These are phyloP conservation scores for Caretta caretta DNA, from an alignment of 2,113 vertebrate species.

Conservation along the genomic window DNA sequence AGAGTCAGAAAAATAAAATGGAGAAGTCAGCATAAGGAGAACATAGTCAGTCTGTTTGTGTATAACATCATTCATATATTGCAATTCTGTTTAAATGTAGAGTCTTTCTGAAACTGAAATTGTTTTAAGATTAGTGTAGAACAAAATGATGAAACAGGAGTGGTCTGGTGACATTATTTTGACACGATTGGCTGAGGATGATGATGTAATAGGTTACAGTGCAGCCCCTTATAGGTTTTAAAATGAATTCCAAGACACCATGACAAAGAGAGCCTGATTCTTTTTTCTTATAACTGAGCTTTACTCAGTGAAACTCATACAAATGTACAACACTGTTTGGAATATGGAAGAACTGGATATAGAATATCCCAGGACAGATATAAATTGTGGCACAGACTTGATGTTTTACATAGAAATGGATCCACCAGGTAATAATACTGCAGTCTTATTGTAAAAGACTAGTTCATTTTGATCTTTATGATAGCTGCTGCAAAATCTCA, in stretches of 20 bases:
- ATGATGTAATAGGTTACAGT: constrained; percentile 98
- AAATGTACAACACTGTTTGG: constrained; percentile 83
- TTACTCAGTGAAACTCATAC: constrained; percentile 78
- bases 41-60: constrained; percentile 51
- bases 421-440: constrained; percentile 85
- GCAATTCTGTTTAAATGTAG: constrained; percentile 49
- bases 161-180: constrained; percentile 90
- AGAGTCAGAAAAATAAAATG: constrained; percentile 73
- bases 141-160: constrained; percentile 88
- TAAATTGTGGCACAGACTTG: constrained; percentile 83
- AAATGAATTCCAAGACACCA: constrained; percentile 87
- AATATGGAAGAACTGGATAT: constrained; percentile 84
- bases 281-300: constrained; percentile 77
- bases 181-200: constrained; percentile 94
- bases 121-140: constrained; percentile 81
- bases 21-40: constrained; percentile 35
- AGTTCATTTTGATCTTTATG: constrained; percentile 68
- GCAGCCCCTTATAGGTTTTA: constrained; percentile 90
- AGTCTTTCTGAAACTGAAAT: constrained; percentile 57
- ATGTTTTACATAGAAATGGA: constrained; percentile 91
- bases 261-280: constrained; percentile 82
- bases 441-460: constrained; percentile 72
- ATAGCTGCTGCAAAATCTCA: constrained; percentile 54
- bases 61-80: constrained; percentile 30
- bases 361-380: constrained; percentile 84